Evolutionary conservation across 2,113 vertebrate genomes (phyloP).

Genomic region (Oreochromis aureus): DNA sequence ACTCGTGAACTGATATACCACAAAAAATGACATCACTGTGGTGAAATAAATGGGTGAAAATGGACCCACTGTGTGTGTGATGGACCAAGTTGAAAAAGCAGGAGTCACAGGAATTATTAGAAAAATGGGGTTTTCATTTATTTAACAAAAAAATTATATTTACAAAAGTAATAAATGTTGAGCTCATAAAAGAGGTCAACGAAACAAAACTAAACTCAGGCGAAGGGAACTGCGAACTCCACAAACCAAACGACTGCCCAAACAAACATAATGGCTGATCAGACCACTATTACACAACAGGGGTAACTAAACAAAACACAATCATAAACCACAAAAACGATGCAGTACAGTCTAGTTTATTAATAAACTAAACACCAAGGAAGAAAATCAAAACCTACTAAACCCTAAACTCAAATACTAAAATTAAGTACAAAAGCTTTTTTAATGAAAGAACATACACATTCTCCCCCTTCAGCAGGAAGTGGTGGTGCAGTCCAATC

Average conservation of each 20-base stretch:
- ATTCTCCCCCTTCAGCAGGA: rapidly evolving
- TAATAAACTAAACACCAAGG: background rate
- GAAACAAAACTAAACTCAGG: background rate
- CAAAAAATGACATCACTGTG: background rate
- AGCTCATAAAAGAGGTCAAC: background rate
- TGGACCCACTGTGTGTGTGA: background rate
- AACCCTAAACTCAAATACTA: rapidly evolving
- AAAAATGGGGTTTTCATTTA: background rate
- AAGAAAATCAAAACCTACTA: background rate
- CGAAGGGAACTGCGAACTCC: rapidly evolving
- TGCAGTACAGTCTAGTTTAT: background rate
- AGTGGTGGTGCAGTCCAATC: background rate
- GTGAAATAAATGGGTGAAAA: background rate
- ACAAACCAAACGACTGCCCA: rapidly evolving
- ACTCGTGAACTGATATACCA: background rate
- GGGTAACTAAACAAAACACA: background rate
- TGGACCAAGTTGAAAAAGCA: background rate
- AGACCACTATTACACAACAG: background rate
- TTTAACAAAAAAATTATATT: background rate
- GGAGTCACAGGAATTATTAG: background rate
- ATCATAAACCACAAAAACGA: background rate
- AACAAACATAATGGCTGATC: background rate
- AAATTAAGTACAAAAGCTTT: background rate
- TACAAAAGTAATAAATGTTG: background rate
- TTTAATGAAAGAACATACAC: background rate